Percentiles rank a stretch among this genome's conserved stretches.
Evolutionary conservation across 2,797 vertebrate genomes (phyloP).

Genomic region (Catharus ustulatus): DNA sequence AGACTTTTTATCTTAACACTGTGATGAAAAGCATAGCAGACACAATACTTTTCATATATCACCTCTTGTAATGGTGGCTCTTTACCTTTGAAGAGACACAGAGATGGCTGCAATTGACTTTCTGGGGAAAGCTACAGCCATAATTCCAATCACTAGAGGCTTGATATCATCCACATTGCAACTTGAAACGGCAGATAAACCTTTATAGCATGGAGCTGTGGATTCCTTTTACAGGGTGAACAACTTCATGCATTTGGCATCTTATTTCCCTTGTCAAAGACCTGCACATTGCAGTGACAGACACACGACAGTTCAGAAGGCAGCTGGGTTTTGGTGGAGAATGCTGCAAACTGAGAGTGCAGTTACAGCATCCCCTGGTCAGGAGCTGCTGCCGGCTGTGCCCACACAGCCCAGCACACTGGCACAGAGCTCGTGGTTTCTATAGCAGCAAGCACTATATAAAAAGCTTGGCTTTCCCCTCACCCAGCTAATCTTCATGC

Average conservation of each 20-base stretch:
- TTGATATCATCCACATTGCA: not conserved
- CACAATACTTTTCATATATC: not conserved
- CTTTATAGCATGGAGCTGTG: not conserved
- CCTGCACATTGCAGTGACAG: not conserved
- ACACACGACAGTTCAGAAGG: not conserved
- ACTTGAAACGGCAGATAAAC: not conserved
- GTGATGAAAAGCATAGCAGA: not conserved
- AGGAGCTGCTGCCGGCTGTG: not conserved
- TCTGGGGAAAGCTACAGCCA: not conserved
- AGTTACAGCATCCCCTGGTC: not conserved
- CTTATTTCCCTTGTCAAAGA: not conserved
- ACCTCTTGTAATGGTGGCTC: not conserved
- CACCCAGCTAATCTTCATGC: not conserved
- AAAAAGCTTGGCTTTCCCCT: not conserved
- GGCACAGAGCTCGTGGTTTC: not conserved
- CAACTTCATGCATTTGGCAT: not conserved
- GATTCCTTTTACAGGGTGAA: not conserved
- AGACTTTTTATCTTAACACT: not conserved
- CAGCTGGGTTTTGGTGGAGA: not conserved
- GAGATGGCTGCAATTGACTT: not conserved
- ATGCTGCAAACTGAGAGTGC: not conserved
- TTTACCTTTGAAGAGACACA: not conserved
- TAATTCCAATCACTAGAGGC: not conserved
- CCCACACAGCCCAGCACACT: not conserved
- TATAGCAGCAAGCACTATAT: not conserved